A percentile compares a stretch with the other conserved stretches of the same genome.
Evolutionary conservation across 2,888 invertebrate species (phyloP).

Genomic region (Thumatha senex): DNA sequence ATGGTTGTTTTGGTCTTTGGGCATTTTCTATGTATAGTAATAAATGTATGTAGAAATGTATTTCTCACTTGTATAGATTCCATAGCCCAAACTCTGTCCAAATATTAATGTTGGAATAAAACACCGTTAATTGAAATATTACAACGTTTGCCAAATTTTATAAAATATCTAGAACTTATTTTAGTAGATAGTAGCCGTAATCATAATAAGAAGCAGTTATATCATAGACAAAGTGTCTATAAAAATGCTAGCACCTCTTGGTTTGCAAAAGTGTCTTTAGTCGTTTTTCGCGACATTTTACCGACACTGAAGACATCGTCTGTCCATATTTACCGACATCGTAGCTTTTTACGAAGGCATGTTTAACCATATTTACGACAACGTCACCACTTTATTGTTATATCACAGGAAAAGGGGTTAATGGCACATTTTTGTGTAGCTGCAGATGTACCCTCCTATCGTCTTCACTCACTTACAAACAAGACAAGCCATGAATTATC

Average conservation of each 20-base stretch:
- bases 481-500: conserved; percentile 24
- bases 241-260: conserved; percentile 55
- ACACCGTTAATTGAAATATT: too few species aligned
- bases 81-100: too few species aligned
- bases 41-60: too few species aligned
- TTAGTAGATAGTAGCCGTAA: too few species aligned
- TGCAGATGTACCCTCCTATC: conserved; percentile 42
- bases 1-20: too few species aligned
- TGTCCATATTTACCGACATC: conserved; percentile 76
- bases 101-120: too few species aligned
- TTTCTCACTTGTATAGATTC: too few species aligned
- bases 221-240: conserved; percentile 41
- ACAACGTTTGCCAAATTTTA: too few species aligned
- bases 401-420: conserved; percentile 68
- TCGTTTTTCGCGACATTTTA: conserved; percentile 50
- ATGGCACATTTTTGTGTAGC: conserved; percentile 62
- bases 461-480: conserved; percentile 9
- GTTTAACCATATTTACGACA: conserved; percentile 69
- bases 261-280: conserved; percentile 51
- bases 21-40: too few species aligned
- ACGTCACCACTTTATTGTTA: conserved; percentile 71
- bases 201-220: conserved; percentile 3
- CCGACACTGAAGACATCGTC: conserved; percentile 61
- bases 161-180: too few species aligned
- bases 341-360: conserved; percentile 74